Base-by-base conservation (phyloP, 30 jellyfish, hydroid and myxozoan genomes). In the Cassiopea andromeda region DNA sequence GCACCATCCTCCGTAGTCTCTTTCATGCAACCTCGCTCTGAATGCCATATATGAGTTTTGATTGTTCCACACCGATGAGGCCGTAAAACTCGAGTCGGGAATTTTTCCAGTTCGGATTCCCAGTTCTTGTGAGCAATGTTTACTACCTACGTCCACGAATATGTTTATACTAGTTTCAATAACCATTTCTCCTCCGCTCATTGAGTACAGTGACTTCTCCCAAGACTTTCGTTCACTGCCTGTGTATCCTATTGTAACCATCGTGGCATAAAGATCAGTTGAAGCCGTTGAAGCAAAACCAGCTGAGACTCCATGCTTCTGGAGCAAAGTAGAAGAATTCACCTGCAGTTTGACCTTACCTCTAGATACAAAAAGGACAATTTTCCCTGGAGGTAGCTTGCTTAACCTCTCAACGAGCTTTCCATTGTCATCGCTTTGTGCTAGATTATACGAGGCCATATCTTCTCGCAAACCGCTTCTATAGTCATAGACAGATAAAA, bases 31-130 rank as follows among this genome's bases (percentile, higher is more conserved):
- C 27, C 87, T 50, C 1, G 27, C 75, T 16, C 45, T 15, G 9
- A 17, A 15, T 7, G 48, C 61, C 46, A 44, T 10, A 48, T 27
- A 46, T 14, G 43, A 7, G 45, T 66, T 2, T 14, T 16, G 7
- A 6, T 66, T 16, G 2, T 15, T 14, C 75, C 75, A 66, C n/a
- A 68, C 8, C 17, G 92, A 84, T 43, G 73, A 50, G 6, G 94
- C 89, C 19, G 77, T 17, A 68, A 87, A 87, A 27, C 89, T 60
- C 7, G 78, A 60, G 75, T 87, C 89, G 46, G 89, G 89, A 7
- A 87, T 48, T 66, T 87, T 68, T 13, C 84, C 83, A 1, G 94
- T 76, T 17, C 89, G 43, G 47, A 87, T n/a, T 17, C 94, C 94
- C 58, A 87, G 77, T 48, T 87, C 94, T 2, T 76, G 75, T 27